Conservation (phyloP, 2,888 invertebrate genomes). For the Escarpia spicata region DNA sequence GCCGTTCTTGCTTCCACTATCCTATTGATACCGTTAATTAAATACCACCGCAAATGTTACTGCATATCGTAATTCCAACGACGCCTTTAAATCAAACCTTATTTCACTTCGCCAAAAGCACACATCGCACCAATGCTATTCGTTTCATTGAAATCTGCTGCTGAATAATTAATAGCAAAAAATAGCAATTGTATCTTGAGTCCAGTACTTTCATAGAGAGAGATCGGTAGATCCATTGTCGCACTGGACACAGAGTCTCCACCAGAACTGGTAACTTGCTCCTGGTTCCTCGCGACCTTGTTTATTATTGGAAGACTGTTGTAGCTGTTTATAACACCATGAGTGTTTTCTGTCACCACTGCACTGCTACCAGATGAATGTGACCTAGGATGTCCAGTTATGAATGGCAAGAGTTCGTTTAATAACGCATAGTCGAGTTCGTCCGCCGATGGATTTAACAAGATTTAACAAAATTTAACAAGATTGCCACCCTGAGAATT, state of each 20-base stretch:
- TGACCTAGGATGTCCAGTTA: neutral
- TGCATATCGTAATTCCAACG: too few relatives aligned
- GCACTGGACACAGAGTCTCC: neutral
- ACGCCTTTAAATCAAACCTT: too few relatives aligned
- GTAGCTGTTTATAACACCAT: neutral
- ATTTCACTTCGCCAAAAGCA: too few relatives aligned
- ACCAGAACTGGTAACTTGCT: neutral
- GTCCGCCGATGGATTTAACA: neutral
- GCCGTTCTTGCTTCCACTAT: too few relatives aligned
- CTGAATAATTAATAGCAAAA: neutral
- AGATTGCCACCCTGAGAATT: too few relatives aligned
- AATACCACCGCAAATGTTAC: too few relatives aligned
- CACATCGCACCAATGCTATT: too few relatives aligned
- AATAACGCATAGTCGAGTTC: neutral
- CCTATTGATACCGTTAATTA: too few relatives aligned
- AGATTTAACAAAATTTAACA: too few relatives aligned
- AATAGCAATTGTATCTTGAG: neutral
- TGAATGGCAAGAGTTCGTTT: neutral
- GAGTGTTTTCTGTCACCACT: neutral
- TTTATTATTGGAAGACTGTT: neutral
- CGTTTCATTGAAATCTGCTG: too few relatives aligned
- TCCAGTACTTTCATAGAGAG: neutral
- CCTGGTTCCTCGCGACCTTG: neutral
- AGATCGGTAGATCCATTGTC: neutral
- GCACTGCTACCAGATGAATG: neutral